phyloP scores from a whole-genome alignment of 2,888 invertebrate genomes.

The Rhodophaea formosa region DNA sequence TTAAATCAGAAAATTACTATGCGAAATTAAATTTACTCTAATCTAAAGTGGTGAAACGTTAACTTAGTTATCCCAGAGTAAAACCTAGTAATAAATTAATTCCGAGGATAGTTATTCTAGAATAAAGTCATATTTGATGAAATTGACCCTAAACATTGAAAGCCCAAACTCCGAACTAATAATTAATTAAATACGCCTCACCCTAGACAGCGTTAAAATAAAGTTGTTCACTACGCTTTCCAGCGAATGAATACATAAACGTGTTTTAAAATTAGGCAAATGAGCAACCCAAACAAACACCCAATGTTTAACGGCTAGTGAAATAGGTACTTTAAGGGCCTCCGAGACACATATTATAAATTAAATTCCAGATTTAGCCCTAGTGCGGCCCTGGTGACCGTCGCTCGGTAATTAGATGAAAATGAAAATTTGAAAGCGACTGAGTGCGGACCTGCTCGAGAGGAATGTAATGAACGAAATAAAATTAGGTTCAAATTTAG shows the following conservation, averaged over 20 bases:
- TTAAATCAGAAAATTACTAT: no score
- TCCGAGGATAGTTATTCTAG: no score
- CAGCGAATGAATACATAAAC: background rate
- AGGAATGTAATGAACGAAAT: background rate
- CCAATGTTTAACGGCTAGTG: slow-evolving; percentile 7
- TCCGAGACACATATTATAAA: background rate
- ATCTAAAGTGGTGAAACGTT: no score
- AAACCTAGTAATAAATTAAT: no score
- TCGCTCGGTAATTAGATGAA: slow-evolving; percentile 1
- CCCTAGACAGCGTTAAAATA: background rate
- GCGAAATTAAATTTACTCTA: no score
- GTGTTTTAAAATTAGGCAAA: slow-evolving; percentile 11
- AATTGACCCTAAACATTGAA: no score
- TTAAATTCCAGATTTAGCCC: slow-evolving; percentile 6
- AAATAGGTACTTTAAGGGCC: slow-evolving; percentile 5
- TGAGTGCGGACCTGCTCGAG: background rate
- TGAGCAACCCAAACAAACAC: slow-evolving; percentile 1
- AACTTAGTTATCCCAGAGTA: no score
- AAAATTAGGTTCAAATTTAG: background rate
- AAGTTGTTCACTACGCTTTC: background rate
- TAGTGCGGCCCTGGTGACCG: slow-evolving; percentile 1
- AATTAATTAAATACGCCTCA: background rate
- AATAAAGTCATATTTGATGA: no score
- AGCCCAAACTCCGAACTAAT: no score
- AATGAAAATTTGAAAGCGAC: slow-evolving; percentile 7